These are phyloP conservation scores for Congeria kusceri DNA, from an alignment of 2,888 invertebrate species.

Conservation along the genomic window DNA sequence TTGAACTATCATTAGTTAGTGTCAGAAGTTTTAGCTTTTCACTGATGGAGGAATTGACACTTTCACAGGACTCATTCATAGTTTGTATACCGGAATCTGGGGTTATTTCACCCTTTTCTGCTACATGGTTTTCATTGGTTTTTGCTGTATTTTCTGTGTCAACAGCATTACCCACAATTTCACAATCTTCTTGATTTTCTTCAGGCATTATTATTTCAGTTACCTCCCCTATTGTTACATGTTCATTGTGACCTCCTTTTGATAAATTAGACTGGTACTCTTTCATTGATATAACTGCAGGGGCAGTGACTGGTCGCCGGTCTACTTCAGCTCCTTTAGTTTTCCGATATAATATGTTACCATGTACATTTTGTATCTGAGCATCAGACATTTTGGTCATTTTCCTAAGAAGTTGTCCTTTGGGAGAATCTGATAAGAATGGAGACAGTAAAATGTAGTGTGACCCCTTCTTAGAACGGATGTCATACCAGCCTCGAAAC, in stretches of 20 bases:
- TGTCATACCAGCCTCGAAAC: slow-evolving; percentile 77
- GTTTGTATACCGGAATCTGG: slow-evolving; percentile 11
- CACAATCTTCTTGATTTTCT: neutral
- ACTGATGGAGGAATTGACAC: slow-evolving; percentile 47
- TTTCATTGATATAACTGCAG: slow-evolving; percentile 52
- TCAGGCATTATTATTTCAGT: slow-evolving; percentile 1
- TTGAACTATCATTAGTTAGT: slow-evolving; percentile 2
- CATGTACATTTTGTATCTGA: slow-evolving; percentile 65
- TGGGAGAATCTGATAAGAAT: slow-evolving; percentile 65
- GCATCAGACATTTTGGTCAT: slow-evolving; percentile 62
- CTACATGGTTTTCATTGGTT: neutral
- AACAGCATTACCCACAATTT: neutral
- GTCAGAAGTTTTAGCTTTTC: slow-evolving; percentile 42
- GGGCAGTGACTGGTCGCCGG: slow-evolving; percentile 70
- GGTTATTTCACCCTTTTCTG: neutral
- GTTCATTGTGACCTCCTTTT: slow-evolving; percentile 33
- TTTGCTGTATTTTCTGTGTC: neutral
- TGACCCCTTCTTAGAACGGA: slow-evolving; percentile 68
- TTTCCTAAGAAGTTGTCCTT: slow-evolving; percentile 66
- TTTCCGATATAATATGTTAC: slow-evolving; percentile 67
- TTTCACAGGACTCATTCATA: slow-evolving; percentile 31
- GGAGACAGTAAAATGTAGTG: slow-evolving; percentile 74
- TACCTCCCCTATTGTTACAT: slow-evolving; percentile 6
- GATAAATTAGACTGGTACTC: slow-evolving; percentile 25
- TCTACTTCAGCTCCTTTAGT: slow-evolving; percentile 60